Conservation (phyloP, 2,888 invertebrate genomes). For the Polydesmus complanatus region DNA sequence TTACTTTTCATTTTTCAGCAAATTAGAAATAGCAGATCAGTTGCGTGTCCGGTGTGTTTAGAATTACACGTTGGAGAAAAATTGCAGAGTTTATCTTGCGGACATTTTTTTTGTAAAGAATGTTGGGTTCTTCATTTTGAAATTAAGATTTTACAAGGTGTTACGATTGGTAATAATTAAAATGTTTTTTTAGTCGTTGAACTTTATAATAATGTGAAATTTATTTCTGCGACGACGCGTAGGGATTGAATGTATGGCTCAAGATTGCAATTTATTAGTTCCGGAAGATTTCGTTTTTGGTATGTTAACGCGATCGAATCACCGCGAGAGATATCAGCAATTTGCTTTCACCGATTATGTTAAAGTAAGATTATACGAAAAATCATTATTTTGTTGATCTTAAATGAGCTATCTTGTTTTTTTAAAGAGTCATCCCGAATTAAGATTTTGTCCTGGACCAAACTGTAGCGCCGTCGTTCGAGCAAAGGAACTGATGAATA, state of each 20-base stretch:
- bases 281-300: conserved; percentile 90
- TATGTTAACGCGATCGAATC: conserved; percentile 61
- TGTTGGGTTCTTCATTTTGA: conserved; percentile 96
- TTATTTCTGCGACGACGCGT: conserved; percentile 31
- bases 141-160: conserved; percentile 83
- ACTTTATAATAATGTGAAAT: background rate
- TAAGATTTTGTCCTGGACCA: conserved; percentile 84
- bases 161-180: conserved; percentile 43
- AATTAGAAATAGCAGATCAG: conserved; percentile 13
- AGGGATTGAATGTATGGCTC: conserved; percentile 95
- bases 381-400: background rate
- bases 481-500: conserved; percentile 65
- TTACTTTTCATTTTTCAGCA: conserved; percentile 15
- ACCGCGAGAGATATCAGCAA: conserved; percentile 85
- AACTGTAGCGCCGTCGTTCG: conserved; percentile 83
- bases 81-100: conserved; percentile 70
- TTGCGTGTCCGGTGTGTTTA: conserved; percentile 65
- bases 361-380: conserved; percentile 34
- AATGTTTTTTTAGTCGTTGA: background rate
- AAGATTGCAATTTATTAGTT: conserved; percentile 82
- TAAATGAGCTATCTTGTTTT: background rate
- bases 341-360: conserved; percentile 95
- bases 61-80: conserved; percentile 48
- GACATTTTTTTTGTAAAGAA: conserved; percentile 85
- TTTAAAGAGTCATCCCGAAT: conserved; percentile 32